phyloP scores from a whole-genome alignment of 2,113 vertebrate species.

The Mesoclemmys tuberculata region DNA sequence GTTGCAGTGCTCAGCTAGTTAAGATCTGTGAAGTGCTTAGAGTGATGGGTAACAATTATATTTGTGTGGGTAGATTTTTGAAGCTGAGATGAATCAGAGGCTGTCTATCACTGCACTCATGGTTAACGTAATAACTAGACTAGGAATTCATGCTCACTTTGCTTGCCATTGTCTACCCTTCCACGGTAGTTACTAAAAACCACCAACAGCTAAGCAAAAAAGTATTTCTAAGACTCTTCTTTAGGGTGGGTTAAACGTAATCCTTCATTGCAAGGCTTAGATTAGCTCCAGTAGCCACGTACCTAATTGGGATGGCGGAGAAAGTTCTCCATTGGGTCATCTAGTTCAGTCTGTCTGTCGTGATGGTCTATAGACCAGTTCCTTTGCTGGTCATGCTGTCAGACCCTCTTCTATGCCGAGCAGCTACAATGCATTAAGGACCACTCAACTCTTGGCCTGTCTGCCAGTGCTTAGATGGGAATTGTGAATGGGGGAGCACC shows the following conservation, averaged over 20 bases:
- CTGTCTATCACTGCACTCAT: background rate
- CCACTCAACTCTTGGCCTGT: too few species aligned
- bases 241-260: background rate
- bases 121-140: background rate
- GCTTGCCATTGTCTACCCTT: background rate
- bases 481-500: background rate
- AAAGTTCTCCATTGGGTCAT: background rate
- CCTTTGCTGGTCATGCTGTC: background rate
- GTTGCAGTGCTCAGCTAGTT: background rate
- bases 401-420: background rate
- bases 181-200: background rate
- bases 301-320: background rate
- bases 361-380: background rate
- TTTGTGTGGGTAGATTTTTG: rapidly evolving
- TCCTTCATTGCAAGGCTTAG: background rate
- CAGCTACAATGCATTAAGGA: background rate
- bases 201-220: background rate
- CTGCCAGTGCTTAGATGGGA: too few species aligned
- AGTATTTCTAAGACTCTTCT: background rate
- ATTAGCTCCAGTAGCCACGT: background rate
- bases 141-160: background rate
- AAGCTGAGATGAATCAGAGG: background rate
- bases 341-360: background rate
- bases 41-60: background rate
- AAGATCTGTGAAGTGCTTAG: background rate